Evolutionary conservation across 2,888 invertebrate genomes (phyloP).

Genomic region (Cheilosia grossa): DNA sequence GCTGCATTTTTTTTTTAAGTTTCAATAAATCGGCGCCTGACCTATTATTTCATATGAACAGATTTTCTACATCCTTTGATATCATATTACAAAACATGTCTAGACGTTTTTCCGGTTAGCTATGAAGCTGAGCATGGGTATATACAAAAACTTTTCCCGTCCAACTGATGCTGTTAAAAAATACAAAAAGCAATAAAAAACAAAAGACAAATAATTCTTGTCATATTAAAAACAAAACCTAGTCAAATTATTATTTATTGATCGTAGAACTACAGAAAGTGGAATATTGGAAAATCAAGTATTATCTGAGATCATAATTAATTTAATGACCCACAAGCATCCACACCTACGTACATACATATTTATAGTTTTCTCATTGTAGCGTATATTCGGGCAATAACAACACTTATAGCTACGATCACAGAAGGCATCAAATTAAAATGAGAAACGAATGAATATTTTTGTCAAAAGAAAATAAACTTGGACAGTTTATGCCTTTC

Average conservation of each 20-base stretch:
- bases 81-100: too few relatives aligned
- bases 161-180: too few relatives aligned
- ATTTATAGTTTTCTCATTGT: constrained; percentile 43
- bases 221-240: constrained; percentile 38
- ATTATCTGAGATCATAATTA: constrained; percentile 49
- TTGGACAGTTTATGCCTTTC: constrained; percentile 47
- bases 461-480: constrained; percentile 59
- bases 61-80: too few relatives aligned
- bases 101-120: too few relatives aligned
- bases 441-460: constrained; percentile 59
- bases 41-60: too few relatives aligned
- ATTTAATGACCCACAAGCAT: constrained; percentile 52
- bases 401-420: constrained; percentile 43
- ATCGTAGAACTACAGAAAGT: constrained; percentile 15
- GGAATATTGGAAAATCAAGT: constrained; percentile 36
- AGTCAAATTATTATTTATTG: constrained; percentile 54
- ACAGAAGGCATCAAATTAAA: constrained; percentile 51
- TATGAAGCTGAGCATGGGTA: too few relatives aligned
- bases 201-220: constrained; percentile 29
- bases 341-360: constrained; percentile 37
- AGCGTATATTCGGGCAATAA: constrained; percentile 38
- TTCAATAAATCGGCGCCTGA: too few relatives aligned
- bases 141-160: too few relatives aligned
- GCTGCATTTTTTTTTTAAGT: too few relatives aligned
- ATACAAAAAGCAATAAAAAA: neutral